These are phyloP conservation scores for Seira musarum DNA, from an alignment of 2,888 invertebrate species.

Conservation along the genomic window DNA sequence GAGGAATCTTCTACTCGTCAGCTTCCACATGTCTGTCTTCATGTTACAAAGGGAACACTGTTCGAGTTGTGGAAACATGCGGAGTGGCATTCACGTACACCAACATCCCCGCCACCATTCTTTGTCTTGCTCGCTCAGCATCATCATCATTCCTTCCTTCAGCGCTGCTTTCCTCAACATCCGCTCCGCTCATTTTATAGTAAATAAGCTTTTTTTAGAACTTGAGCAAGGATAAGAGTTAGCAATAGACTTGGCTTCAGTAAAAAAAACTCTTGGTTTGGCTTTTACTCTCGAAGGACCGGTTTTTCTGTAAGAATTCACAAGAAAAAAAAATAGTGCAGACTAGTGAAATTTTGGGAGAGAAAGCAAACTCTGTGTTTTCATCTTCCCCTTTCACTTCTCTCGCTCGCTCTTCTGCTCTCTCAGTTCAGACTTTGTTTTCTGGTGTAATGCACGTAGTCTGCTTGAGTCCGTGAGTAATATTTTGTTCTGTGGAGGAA, in stretches of 20 bases:
- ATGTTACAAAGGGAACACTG: background rate
- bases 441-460: background rate
- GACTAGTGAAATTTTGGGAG: background rate
- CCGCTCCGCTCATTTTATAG: background rate
- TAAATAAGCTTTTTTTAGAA: constrained; percentile 2
- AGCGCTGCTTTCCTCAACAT: background rate
- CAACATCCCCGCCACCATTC: constrained; percentile 11
- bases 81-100: constrained; percentile 10
- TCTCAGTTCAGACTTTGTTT: constrained; percentile 12
- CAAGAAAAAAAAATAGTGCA: constrained; percentile 31
- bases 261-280: background rate
- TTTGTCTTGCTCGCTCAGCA: constrained; percentile 10
- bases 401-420: constrained; percentile 1
- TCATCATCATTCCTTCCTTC: constrained; percentile 6
- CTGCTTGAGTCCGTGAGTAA: too few relatives aligned
- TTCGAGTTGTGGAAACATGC: background rate
- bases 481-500: too few relatives aligned
- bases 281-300: constrained; percentile 48
- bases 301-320: constrained; percentile 29
- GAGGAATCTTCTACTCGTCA: constrained; percentile 13
- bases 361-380: constrained; percentile 3
- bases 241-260: background rate
- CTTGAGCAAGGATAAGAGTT: background rate
- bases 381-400: background rate
- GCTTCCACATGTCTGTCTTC: constrained; percentile 15